Conservation (phyloP, 92 coral and sea anemone species). For the Umimayanthus chanpuru region DNA sequence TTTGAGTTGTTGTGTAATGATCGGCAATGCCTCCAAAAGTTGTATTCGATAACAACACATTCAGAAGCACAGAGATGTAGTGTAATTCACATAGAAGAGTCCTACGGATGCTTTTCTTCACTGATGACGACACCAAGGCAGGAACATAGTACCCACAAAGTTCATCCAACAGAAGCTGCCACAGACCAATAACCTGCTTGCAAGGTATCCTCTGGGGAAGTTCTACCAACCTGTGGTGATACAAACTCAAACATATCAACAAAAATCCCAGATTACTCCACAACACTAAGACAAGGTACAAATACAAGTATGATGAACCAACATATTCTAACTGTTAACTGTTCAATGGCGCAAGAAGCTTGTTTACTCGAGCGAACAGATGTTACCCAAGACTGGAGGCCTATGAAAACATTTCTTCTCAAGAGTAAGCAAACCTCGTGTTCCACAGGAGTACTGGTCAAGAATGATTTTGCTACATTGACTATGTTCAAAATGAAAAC, state of each 20-base stretch:
- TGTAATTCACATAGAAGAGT: slow-evolving; percentile 41
- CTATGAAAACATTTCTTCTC: no score
- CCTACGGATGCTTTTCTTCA: background rate
- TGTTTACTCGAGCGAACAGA: no score
- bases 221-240: slow-evolving; percentile 2
- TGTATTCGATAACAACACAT: slow-evolving; percentile 59
- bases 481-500: no score
- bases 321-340: no score
- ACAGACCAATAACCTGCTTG: slow-evolving; percentile 35
- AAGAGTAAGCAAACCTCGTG: no score
- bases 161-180: slow-evolving; percentile 30
- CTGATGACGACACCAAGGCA: background rate
- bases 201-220: slow-evolving; percentile 26
- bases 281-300: no score
- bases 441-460: no score
- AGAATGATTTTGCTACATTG: no score
- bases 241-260: background rate
- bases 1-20: slow-evolving; percentile 56
- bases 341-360: no score
- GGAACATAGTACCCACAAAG: slow-evolving; percentile 11
- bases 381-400: no score
- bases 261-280: background rate
- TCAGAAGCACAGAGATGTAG: slow-evolving; percentile 52
- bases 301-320: no score
- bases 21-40: slow-evolving; percentile 73